Evolutionary conservation across 2,797 vertebrate species (phyloP).

Genomic region (Paedocypris micromegethes): DNA sequence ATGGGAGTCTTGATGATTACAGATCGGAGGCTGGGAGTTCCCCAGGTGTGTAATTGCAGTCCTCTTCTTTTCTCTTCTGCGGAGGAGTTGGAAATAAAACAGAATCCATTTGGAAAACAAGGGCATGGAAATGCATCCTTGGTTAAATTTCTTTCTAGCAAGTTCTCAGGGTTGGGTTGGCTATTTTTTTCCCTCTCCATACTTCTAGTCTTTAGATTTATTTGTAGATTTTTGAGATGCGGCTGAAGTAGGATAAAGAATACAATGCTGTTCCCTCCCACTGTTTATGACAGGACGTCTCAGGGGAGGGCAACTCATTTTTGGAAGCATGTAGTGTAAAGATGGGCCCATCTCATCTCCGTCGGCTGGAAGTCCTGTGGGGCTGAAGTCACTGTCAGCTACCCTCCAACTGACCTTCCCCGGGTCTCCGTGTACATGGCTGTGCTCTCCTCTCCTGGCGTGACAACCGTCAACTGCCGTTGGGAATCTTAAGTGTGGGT

Average conservation of each 20-base stretch:
- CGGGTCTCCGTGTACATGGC: conserved; percentile 47
- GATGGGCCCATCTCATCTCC: conserved; percentile 66
- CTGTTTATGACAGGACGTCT: conserved; percentile 72
- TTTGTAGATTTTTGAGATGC: conserved; percentile 34
- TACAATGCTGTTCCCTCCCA: conserved; percentile 46
- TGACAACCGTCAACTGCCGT: conserved; percentile 25
- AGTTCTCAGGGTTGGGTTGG: neutral
- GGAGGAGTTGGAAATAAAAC: conserved; percentile 52
- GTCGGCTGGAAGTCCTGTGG: conserved; percentile 48
- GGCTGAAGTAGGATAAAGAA: conserved; percentile 38
- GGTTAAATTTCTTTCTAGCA: conserved; percentile 10
- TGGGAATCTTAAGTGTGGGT: conserved; percentile 42
- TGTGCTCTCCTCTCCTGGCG: conserved; percentile 56
- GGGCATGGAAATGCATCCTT: neutral
- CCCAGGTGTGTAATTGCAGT: conserved; percentile 66
- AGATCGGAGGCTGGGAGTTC: conserved; percentile 54
- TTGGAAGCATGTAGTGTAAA: conserved; percentile 66
- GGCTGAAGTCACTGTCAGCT: conserved; percentile 56
- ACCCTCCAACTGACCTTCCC: conserved; percentile 75
- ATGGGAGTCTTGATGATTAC: conserved; percentile 60
- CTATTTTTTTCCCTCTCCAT: neutral
- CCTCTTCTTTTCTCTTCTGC: conserved; percentile 51
- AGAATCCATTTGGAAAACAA: conserved; percentile 55
- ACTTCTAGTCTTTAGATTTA: conserved; percentile 24
- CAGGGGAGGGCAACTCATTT: conserved; percentile 74